Conservation (phyloP, 1,140 invertebrate species). For the Plectus sambesii region DNA sequence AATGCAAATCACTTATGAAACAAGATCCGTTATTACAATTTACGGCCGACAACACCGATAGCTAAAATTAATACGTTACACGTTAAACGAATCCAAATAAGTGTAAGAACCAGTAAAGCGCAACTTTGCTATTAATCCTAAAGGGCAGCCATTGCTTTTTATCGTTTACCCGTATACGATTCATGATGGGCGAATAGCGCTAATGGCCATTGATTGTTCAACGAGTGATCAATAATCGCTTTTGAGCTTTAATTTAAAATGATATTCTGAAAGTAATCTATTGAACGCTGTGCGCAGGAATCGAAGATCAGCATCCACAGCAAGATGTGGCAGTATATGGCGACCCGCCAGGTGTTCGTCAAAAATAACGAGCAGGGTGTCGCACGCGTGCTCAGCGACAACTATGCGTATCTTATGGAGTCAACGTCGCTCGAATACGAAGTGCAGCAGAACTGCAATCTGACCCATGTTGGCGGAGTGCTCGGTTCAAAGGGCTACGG, state of each 20-base stretch:
- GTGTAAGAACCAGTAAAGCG: no score
- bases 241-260: conserved; percentile 11
- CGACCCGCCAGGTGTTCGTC: conserved; percentile 71
- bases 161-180: no score
- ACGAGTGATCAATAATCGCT: no score
- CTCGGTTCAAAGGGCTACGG: conserved; percentile 74
- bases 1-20: no score
- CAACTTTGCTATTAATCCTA: no score
- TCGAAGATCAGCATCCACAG: conserved; percentile 88
- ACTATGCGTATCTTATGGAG: conserved; percentile 97
- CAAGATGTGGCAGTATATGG: conserved; percentile 95
- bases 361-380: conserved; percentile 77
- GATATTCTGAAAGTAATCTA: conserved; percentile 5
- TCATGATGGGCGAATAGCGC: no score
- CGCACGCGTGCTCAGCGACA: conserved; percentile 66
- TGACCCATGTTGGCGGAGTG: conserved; percentile 91
- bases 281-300: conserved; percentile 54
- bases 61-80: no score
- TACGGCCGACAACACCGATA: no score
- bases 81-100: no score
- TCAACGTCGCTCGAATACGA: conserved; percentile 84
- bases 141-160: no score
- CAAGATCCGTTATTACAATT: no score
- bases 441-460: conserved; percentile 86
- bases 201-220: no score